Percentiles rank a stretch among this genome's conserved stretches.
These are phyloP conservation scores for Eretmochelys imbricata DNA, from an alignment of 2,113 vertebrate species.

Conservation along the genomic window DNA sequence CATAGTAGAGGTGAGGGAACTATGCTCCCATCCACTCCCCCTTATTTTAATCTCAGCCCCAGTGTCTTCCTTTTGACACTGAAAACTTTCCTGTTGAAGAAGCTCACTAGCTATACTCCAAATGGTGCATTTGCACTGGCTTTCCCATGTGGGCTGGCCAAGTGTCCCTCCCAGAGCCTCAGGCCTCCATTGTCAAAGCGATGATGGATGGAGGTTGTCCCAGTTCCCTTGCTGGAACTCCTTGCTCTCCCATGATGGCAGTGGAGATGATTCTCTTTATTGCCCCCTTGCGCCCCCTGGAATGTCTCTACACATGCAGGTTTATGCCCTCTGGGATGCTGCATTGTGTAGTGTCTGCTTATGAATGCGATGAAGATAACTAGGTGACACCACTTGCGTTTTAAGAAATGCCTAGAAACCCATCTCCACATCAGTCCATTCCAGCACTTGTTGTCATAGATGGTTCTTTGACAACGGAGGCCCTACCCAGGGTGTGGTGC, in stretches of 20 bases:
- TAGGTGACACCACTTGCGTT: background rate
- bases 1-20: background rate
- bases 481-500: background rate
- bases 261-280: constrained; percentile 2
- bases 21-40: background rate
- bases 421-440: background rate
- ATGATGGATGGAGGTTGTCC: constrained; percentile 3
- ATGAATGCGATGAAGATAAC: background rate
- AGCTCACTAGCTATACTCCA: background rate
- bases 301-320: background rate
- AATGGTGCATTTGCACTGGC: background rate
- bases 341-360: background rate
- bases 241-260: constrained; percentile 22
- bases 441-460: background rate
- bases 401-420: background rate
- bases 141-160: constrained; percentile 4
- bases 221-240: constrained; percentile 5
- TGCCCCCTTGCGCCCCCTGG: background rate
- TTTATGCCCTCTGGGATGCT: background rate
- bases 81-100: background rate
- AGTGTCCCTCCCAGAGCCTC: constrained; percentile 25
- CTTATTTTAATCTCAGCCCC: background rate
- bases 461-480: background rate
- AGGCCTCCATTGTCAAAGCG: constrained; percentile 41
- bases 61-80: background rate